These are phyloP conservation scores for Nerophis lumbriciformis DNA, from an alignment of 2,113 vertebrate genomes.

Conservation along the genomic window DNA sequence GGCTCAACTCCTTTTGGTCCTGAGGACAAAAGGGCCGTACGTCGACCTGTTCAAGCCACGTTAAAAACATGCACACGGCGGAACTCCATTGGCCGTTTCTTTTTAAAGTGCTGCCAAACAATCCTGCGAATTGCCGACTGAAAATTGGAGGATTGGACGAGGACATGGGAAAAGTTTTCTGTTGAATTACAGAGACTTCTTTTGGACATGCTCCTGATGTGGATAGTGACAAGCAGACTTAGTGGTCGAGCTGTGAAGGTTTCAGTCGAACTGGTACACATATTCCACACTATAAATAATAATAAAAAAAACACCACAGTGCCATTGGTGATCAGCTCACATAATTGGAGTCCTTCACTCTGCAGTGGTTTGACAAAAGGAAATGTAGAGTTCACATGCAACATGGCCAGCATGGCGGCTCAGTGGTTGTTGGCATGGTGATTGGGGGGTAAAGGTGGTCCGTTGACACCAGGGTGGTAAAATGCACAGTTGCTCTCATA, in stretches of 20 bases:
- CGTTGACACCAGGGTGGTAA: slow-evolving; percentile 88
- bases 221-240: neutral
- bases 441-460: slow-evolving; percentile 79
- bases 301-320: slow-evolving; percentile 27
- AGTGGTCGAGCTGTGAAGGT: slow-evolving; percentile 21
- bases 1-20: neutral
- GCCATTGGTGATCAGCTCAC: slow-evolving; percentile 8
- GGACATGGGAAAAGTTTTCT: slow-evolving; percentile 6
- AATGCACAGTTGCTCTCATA: slow-evolving; percentile 92
- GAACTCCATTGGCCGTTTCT: slow-evolving; percentile 3
- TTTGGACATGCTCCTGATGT: neutral
- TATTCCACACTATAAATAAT: slow-evolving; percentile 5
- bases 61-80: slow-evolving; percentile 9
- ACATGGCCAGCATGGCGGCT: too few relatives aligned
- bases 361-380: slow-evolving; percentile 1
- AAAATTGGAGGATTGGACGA: neutral
- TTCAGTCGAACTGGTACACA: slow-evolving; percentile 39
- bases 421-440: slow-evolving; percentile 46
- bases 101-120: slow-evolving; percentile 34
- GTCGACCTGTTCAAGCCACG: slow-evolving; percentile 4
- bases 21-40: neutral
- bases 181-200: neutral
- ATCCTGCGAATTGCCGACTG: neutral
- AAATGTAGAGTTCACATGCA: neutral
- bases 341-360: neutral